Evolutionary conservation across 37 sponge, comb jelly and placozoan genomes (phyloP).

Genomic region (Sycon ciliatum): DNA sequence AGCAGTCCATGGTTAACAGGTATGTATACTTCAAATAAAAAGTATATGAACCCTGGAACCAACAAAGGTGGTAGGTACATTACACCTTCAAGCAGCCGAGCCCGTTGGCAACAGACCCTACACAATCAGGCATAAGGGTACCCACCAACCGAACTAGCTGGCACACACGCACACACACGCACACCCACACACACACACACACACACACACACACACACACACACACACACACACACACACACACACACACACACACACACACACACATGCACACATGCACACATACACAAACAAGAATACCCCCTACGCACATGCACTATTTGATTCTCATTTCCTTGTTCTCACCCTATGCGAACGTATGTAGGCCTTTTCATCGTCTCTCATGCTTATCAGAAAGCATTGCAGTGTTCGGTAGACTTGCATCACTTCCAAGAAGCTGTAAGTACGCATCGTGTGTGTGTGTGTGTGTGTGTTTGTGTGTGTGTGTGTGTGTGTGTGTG

Average conservation of each 20-base stretch:
- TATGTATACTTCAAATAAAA: no score
- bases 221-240: slow-evolving; percentile 20
- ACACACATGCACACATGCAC: slow-evolving; percentile 21
- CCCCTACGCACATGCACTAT: not conserved
- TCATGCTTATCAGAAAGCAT: not conserved
- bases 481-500: slow-evolving; percentile 5
- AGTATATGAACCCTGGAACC: no score
- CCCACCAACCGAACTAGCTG: no score
- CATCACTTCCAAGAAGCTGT: not conserved
- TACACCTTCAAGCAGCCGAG: no score
- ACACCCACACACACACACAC: slow-evolving; percentile 27
- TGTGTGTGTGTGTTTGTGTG: slow-evolving; percentile 1
- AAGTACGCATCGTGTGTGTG: not conserved
- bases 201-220: slow-evolving; percentile 20
- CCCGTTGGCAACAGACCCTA: no score
- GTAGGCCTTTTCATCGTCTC: not conserved
- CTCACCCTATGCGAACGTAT: slow-evolving; percentile 9
- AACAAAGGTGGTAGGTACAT: no score
- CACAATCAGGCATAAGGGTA: no score
- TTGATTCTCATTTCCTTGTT: not conserved
- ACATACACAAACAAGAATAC: not conserved
- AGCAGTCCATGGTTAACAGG: no score
- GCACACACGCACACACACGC: slow-evolving; percentile 26
- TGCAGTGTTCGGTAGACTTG: not conserved
- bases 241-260: slow-evolving; percentile 5